Evolutionary conservation across 2,888 invertebrate species (phyloP).

Genomic region (Hydrotaea diabolus): DNA sequence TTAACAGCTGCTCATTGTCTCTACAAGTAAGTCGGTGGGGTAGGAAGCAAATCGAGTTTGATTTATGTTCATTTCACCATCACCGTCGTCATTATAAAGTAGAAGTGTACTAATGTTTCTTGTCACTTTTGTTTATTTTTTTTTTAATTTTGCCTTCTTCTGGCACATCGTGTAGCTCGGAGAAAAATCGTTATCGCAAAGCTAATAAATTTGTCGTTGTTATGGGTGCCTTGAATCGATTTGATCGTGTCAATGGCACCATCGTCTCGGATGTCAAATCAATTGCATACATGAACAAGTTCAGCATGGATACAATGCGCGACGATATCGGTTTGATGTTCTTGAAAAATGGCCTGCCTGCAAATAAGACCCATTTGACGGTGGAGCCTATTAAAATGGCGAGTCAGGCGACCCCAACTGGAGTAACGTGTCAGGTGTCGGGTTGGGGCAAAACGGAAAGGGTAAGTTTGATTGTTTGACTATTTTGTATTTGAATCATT

Average conservation of each 20-base stretch:
- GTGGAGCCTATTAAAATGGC: constrained; percentile 72
- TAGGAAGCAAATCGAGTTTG: neutral
- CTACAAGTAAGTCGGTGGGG: constrained; percentile 74
- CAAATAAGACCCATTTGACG: constrained; percentile 71
- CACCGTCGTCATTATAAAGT: neutral
- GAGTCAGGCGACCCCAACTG: constrained; percentile 68
- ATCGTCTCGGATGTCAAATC: constrained; percentile 75
- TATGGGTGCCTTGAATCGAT: constrained; percentile 78
- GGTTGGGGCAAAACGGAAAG: constrained; percentile 78
- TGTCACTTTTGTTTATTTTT: neutral
- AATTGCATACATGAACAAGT: constrained; percentile 74
- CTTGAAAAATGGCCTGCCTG: constrained; percentile 70
- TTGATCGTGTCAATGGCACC: constrained; percentile 72
- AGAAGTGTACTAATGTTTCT: neutral
- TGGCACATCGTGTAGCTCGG: constrained; percentile 69
- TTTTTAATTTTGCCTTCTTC: neutral
- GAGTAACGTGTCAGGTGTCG: constrained; percentile 75
- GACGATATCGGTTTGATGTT: constrained; percentile 78
- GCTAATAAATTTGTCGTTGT: constrained; percentile 77
- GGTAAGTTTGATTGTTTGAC: constrained; percentile 66
- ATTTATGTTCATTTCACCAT: neutral
- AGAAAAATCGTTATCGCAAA: constrained; percentile 73
- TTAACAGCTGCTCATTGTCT: constrained; percentile 79
- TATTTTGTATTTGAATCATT: neutral
- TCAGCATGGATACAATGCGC: constrained; percentile 74